Evolutionary conservation across 2,888 invertebrate species (phyloP).

Genomic region (Drosophila borealis): DNA sequence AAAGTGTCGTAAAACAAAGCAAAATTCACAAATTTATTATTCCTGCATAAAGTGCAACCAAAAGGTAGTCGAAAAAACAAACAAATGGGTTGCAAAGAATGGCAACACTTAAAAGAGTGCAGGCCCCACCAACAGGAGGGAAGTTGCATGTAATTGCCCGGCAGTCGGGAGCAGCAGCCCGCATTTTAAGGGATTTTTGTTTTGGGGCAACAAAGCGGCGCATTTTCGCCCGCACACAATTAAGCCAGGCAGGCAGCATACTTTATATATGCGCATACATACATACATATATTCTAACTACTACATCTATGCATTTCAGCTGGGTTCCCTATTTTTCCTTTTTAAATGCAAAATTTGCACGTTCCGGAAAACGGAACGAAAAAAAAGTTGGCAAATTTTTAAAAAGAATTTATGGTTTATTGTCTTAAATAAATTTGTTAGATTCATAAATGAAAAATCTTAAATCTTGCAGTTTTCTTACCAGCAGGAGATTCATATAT

Average conservation of each 20-base stretch:
- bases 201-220: constrained; percentile 31
- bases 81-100: constrained; percentile 32
- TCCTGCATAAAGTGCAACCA: constrained; percentile 45
- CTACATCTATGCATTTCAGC: neutral
- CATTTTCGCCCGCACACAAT: constrained; percentile 22
- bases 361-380: neutral
- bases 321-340: neutral
- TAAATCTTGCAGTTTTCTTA: too few relatives aligned
- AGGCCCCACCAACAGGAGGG: constrained; percentile 7
- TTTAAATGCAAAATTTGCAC: constrained; percentile 2
- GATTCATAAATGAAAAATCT: constrained; percentile 1
- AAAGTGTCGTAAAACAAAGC: constrained; percentile 30
- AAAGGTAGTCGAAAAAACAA: constrained; percentile 11
- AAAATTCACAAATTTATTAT: constrained; percentile 39
- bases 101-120: constrained; percentile 50
- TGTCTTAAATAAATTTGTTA: constrained; percentile 1
- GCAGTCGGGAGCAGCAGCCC: constrained; percentile 33
- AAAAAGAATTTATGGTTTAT: neutral
- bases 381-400: neutral
- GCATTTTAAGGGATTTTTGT: constrained; percentile 45
- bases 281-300: constrained; percentile 6
- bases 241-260: neutral
- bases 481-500: too few relatives aligned
- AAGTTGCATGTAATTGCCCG: constrained; percentile 47
- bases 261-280: constrained; percentile 9